Conservation (phyloP, 2,888 invertebrate species). For the Osedax frankpressi region DNA sequence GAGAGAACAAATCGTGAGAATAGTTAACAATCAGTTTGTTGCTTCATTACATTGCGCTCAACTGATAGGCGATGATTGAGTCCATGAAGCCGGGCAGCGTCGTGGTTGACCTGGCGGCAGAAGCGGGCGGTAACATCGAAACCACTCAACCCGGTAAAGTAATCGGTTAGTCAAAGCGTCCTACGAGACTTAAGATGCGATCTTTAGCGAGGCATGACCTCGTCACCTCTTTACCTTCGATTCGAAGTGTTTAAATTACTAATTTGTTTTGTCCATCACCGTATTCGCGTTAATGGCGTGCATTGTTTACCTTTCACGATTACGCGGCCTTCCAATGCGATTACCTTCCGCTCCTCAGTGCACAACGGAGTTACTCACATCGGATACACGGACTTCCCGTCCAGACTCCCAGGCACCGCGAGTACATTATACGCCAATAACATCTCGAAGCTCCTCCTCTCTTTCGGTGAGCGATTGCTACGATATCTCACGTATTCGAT, state of each 20-base stretch:
- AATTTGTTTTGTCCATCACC: too few species aligned
- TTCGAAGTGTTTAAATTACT: too few species aligned
- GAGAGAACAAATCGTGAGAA: too few species aligned
- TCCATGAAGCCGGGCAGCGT: slow-evolving; percentile 77
- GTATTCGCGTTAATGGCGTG: too few species aligned
- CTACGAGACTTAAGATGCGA: too few species aligned
- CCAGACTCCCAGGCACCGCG: slow-evolving; percentile 70
- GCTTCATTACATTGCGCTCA: slow-evolving; percentile 48
- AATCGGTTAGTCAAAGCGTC: slow-evolving; percentile 47
- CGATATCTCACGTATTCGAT: too few species aligned
- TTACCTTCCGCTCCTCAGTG: slow-evolving; percentile 3
- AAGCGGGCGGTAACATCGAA: slow-evolving; percentile 73
- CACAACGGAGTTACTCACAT: slow-evolving; percentile 71
- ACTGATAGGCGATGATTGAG: slow-evolving; percentile 65
- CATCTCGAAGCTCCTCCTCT: slow-evolving; percentile 70
- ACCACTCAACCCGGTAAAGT: slow-evolving; percentile 68
- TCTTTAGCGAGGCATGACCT: too few species aligned
- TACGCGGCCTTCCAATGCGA: not conserved
- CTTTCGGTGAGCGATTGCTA: too few species aligned
- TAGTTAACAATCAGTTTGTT: too few species aligned
- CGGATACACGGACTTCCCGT: slow-evolving; percentile 71
- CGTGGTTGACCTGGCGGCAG: slow-evolving; percentile 74
- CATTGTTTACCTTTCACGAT: too few species aligned
- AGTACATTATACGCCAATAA: slow-evolving; percentile 80
- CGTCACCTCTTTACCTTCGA: too few species aligned